Evolutionary conservation across 2,797 vertebrate genomes (phyloP).

Genomic region (Aeoliscus strigatus): DNA sequence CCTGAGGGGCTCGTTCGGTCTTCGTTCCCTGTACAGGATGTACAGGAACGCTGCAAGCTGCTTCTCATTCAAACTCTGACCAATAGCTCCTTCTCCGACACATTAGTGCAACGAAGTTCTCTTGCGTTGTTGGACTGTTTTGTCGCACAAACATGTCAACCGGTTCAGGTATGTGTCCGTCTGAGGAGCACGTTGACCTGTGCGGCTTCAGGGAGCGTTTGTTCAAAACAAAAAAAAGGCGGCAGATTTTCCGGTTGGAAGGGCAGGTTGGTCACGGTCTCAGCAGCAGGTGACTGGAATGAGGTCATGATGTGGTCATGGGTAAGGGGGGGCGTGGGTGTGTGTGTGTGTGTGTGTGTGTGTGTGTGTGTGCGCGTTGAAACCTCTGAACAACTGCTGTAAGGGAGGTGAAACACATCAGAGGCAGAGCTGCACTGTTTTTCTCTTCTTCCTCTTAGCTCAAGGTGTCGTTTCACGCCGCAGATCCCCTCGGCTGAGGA

Average conservation of each 20-base stretch:
- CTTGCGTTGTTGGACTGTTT: slow-evolving; percentile 4
- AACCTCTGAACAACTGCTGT: slow-evolving; percentile 73
- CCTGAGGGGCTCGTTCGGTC: slow-evolving; percentile 62
- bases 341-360: slow-evolving; percentile 31
- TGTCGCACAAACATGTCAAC: slow-evolving; percentile 42
- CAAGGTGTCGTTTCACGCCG: slow-evolving; percentile 62
- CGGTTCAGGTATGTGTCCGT: slow-evolving; percentile 40
- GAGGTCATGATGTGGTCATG: slow-evolving; percentile 70
- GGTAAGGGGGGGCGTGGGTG: slow-evolving; percentile 60
- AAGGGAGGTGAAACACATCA: slow-evolving; percentile 73
- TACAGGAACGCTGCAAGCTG: slow-evolving; percentile 66
- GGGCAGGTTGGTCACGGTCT: slow-evolving; percentile 75
- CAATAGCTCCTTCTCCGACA: slow-evolving; percentile 21
- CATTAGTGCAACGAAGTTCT: slow-evolving; percentile 4
- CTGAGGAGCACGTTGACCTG: slow-evolving; percentile 47
- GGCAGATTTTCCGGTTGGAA: slow-evolving; percentile 69
- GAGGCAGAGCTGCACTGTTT: slow-evolving; percentile 41
- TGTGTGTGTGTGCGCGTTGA: slow-evolving; percentile 54
- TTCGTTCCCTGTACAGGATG: slow-evolving; percentile 70
- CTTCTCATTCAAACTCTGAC: slow-evolving; percentile 60
- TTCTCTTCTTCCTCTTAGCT: slow-evolving; percentile 6
- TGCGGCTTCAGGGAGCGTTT: slow-evolving; percentile 41
- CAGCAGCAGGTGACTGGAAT: slow-evolving; percentile 79
- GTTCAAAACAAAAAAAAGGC: slow-evolving; percentile 53
- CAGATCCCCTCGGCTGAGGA: slow-evolving; percentile 41